A percentile compares a stretch with the other conserved stretches of the same genome.
These are phyloP conservation scores for Petrocephalus schoutedeni DNA, from an alignment of 2,797 vertebrate genomes.

Conservation along the genomic window DNA sequence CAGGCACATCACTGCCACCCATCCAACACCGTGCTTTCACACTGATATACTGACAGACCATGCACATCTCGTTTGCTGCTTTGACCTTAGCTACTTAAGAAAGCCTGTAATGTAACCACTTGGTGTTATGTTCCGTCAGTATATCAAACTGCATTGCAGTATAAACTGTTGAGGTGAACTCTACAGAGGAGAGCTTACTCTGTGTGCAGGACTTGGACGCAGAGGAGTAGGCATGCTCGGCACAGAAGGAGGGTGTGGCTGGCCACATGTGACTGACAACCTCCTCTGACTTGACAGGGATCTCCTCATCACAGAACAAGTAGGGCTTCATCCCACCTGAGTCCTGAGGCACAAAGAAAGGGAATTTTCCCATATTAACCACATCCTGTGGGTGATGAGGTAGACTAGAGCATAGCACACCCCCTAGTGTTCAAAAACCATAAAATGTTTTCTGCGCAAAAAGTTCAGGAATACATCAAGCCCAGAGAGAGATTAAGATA, in stretches of 20 bases:
- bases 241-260: constrained; percentile 84
- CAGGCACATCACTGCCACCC: background rate
- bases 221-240: constrained; percentile 93
- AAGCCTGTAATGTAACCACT: background rate
- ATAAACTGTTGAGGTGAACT: background rate
- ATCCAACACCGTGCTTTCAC: background rate
- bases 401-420: background rate
- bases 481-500: background rate
- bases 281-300: constrained; percentile 96
- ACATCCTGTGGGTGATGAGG: background rate
- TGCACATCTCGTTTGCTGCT: background rate
- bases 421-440: background rate
- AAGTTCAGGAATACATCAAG: background rate
- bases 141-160: background rate
- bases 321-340: constrained; percentile 90
- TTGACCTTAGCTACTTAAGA: background rate
- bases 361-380: background rate
- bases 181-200: constrained; percentile 62
- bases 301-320: constrained; percentile 96
- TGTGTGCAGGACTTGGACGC: constrained; percentile 94
- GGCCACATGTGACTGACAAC: constrained; percentile 99
- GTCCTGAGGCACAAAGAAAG: constrained; percentile 65
- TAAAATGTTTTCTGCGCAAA: background rate
- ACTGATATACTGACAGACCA: background rate
- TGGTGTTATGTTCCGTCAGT: background rate